Evolutionary conservation across 2,797 vertebrate genomes (phyloP), one percentile per base, ranked within the genome.

Genomic region (Simalia tracyae): DNA sequence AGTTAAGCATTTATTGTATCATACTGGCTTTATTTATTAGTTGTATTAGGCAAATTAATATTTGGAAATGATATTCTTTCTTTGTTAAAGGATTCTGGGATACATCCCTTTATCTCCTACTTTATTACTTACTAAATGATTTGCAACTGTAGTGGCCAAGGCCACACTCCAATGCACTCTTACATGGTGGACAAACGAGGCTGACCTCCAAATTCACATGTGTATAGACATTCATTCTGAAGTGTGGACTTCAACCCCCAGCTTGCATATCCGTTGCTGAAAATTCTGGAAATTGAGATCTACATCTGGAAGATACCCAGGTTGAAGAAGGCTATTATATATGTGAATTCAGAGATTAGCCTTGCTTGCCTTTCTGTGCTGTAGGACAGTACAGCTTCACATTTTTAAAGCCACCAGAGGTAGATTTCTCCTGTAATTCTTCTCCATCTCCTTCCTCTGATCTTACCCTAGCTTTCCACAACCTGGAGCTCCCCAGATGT

Each of bases 11-110:
- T 50, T 22, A n/a, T 84, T 88, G 15, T 17, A 64, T 64, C 61
- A 46, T 22, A 31, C 7, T 57, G 10, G 76, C 3, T 59, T 17
- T 46, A 90, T 26, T 54, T 84, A 10, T 68, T 91, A 87, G 87
- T 28, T 86, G 42, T 15, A 19, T 22, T 76, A 57, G 15, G 28
- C 56, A 87, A 92, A 28, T 12, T 24, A 24, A 12, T 26, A 76
- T 87, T 76, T 54, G 84, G 8, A 26, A 92, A 88, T 63, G 88
- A 92, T 60, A 91, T 60, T 93, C 57, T 64, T 26, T 72, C 86
- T 56, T 81, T 56, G 26, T 36, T 28, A 81, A 81, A 81, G 5
- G 50, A 28, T 92, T 93, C 90, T 12, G n/a, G 88, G 93, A 92
- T 84, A 89, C 56, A 66, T 54, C 46, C 8, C 36, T 76, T 19